Evolutionary conservation across 1,140 invertebrate genomes (phyloP).

Genomic region (Bombus breviceps): DNA sequence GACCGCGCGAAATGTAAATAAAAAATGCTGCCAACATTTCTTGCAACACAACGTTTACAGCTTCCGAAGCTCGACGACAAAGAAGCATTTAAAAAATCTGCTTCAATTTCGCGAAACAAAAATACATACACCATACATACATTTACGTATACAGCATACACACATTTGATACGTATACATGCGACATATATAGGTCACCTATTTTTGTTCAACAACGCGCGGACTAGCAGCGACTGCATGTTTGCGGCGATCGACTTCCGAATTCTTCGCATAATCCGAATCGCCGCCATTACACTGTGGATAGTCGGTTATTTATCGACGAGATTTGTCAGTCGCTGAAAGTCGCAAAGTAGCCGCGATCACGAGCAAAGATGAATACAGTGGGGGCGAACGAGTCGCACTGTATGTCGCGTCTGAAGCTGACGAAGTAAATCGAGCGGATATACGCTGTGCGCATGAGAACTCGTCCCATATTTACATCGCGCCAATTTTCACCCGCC

Average conservation of each 20-base stretch:
- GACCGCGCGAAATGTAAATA: constrained; percentile 23
- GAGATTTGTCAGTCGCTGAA: constrained; percentile 35
- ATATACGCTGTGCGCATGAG: constrained; percentile 35
- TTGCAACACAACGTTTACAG: background rate
- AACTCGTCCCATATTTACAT: constrained; percentile 63
- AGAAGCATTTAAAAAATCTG: constrained; percentile 5
- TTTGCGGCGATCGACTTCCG: constrained; percentile 23
- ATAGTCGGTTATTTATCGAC: constrained; percentile 37
- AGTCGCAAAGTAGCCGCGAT: background rate
- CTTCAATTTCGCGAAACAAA: background rate
- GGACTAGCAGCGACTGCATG: background rate
- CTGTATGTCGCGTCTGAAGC: constrained; percentile 27
- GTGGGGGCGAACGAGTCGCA: background rate
- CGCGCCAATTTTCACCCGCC: constrained; percentile 62
- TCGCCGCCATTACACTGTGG: constrained; percentile 15
- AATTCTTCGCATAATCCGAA: constrained; percentile 40
- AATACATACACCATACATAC: background rate
- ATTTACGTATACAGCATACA: background rate
- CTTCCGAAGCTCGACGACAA: constrained; percentile 15
- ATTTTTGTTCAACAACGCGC: constrained; percentile 16
- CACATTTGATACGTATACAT: background rate
- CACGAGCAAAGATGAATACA: background rate
- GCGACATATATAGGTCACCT: constrained; percentile 34
- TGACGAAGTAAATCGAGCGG: constrained; percentile 56
- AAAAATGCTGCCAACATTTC: background rate